Percentiles rank a stretch among this genome's conserved stretches.
Evolutionary conservation across 2,113 vertebrate species (phyloP).

Genomic region (Amphiprion percula): DNA sequence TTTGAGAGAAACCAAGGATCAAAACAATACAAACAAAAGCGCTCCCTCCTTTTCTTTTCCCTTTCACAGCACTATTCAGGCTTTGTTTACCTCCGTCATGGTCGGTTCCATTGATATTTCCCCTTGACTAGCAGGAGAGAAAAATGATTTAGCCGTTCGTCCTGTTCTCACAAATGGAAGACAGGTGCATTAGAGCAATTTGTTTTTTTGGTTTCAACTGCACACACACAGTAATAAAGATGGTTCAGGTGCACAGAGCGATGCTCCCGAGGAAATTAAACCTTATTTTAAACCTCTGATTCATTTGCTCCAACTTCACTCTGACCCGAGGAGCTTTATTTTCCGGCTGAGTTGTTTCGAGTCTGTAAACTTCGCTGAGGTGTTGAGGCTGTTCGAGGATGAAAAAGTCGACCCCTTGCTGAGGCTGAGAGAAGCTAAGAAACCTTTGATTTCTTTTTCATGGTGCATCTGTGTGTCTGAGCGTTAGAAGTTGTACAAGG

Average conservation of each 20-base stretch:
- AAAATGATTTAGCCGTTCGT: slow-evolving; percentile 22
- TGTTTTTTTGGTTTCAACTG: neutral
- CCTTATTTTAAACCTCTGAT: neutral
- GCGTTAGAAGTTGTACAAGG: neutral
- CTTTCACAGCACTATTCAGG: neutral
- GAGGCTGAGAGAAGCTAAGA: neutral
- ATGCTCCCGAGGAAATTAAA: slow-evolving; percentile 18
- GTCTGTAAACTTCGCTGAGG: neutral
- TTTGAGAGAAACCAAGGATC: neutral
- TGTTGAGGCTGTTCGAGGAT: neutral
- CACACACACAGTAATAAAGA: neutral
- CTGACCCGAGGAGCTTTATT: neutral
- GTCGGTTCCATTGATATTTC: neutral
- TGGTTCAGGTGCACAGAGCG: neutral
- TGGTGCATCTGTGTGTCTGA: neutral
- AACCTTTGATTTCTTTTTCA: slow-evolving; percentile 6
- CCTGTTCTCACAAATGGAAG: slow-evolving; percentile 20
- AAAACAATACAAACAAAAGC: slow-evolving; percentile 34
- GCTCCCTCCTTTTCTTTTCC: slow-evolving; percentile 2
- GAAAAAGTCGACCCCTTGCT: neutral
- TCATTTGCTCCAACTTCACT: neutral
- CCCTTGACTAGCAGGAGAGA: neutral
- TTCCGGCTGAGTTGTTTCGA: neutral
- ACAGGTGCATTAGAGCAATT: neutral
- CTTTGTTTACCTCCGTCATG: slow-evolving; percentile 19